Percentiles rank a stretch among this genome's conserved stretches.
Evolutionary conservation across 1,140 invertebrate species (phyloP).

Genomic region (Vanessa tameamea): DNA sequence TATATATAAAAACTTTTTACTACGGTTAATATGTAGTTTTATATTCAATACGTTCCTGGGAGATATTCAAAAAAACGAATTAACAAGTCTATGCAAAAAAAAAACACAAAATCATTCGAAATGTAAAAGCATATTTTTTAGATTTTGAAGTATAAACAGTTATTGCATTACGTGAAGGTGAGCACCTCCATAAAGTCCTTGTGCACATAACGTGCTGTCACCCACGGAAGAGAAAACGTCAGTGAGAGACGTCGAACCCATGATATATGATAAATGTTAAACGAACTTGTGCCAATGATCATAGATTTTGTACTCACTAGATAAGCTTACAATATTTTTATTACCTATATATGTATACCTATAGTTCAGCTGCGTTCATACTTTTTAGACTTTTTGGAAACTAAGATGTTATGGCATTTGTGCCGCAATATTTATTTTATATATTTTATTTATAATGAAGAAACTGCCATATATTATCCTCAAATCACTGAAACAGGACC

Average conservation of each 20-base stretch:
- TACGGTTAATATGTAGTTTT: no score
- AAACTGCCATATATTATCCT: no score
- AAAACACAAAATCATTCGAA: background rate
- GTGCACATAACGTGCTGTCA: slow-evolving; percentile 56
- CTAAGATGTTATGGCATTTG: no score
- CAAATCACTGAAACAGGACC: no score
- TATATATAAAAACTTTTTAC: no score
- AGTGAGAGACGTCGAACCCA: slow-evolving; percentile 65
- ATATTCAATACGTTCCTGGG: no score
- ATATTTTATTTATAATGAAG: no score
- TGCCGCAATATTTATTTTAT: no score
- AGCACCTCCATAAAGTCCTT: slow-evolving; percentile 44
- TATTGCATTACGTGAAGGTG: slow-evolving; percentile 14
- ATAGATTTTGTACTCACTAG: slow-evolving; percentile 14
- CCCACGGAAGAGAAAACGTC: slow-evolving; percentile 69
- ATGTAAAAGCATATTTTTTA: background rate
- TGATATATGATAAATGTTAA: slow-evolving; percentile 77
- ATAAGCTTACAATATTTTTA: background rate
- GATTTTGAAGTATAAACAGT: background rate
- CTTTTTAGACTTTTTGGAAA: no score
- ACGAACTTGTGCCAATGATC: slow-evolving; percentile 37
- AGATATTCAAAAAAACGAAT: background rate
- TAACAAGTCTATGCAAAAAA: background rate
- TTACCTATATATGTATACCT: background rate
- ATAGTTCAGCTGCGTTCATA: no score